A percentile compares a stretch with the other conserved stretches of the same genome.
Conservation (phyloP, 2,888 invertebrate genomes). For the Thymelicus lineola region DNA sequence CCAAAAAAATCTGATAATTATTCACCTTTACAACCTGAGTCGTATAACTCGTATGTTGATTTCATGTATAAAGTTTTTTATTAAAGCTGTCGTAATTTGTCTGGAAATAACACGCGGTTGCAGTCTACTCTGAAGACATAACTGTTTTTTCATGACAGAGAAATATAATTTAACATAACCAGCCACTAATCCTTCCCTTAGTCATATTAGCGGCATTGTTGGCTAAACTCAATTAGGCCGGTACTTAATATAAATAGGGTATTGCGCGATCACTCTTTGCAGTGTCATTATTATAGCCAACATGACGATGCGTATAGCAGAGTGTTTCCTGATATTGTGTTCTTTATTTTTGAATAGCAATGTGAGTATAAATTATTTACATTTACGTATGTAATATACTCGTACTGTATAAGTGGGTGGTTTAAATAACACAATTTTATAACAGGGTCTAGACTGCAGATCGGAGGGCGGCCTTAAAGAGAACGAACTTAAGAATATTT, state of each 20-base stretch:
- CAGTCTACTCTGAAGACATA: too few species aligned
- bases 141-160: too few species aligned
- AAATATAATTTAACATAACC: too few species aligned
- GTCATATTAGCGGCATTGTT: conserved; percentile 15
- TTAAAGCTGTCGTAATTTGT: too few species aligned
- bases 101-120: too few species aligned
- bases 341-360: conserved; percentile 16
- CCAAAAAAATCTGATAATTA: too few species aligned
- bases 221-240: conserved; percentile 10
- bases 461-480: conserved; percentile 85
- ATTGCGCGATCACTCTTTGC: conserved; percentile 16
- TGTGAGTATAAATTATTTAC: conserved; percentile 2
- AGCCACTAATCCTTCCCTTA: conserved; percentile 4
- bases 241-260: conserved; percentile 25
- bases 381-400: too few species aligned
- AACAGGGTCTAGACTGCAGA: conserved; percentile 84
- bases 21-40: too few species aligned
- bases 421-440: conserved; percentile 7
- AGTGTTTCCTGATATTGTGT: conserved; percentile 1
- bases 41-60: too few species aligned
- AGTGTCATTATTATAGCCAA: conserved; percentile 18
- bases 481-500: conserved; percentile 83
- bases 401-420: too few species aligned
- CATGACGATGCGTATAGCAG: conserved; percentile 16
- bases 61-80: too few species aligned